Evolutionary conservation across 1,140 invertebrate genomes (phyloP).

Genomic region (Calycopis cecrops): DNA sequence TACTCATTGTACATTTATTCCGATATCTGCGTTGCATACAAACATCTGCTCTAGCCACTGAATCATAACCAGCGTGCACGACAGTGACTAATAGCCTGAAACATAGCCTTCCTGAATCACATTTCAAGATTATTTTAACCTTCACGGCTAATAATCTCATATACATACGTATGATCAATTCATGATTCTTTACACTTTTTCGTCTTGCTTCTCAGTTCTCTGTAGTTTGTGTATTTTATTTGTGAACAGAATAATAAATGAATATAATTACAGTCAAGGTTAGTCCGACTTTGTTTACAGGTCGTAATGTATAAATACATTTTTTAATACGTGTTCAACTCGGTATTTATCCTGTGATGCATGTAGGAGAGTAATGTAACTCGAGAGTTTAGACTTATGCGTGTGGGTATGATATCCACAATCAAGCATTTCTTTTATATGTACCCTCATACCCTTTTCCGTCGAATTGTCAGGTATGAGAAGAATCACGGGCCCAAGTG

Average conservation of each 20-base stretch:
- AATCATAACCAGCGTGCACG: conserved; percentile 26
- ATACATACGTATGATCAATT: conserved; percentile 48
- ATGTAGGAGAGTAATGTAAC: neutral
- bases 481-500: no score
- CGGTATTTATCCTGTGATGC: conserved; percentile 23
- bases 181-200: conserved; percentile 40
- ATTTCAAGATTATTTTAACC: conserved; percentile 32
- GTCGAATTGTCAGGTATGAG: no score
- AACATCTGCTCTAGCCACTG: conserved; percentile 28
- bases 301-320: conserved; percentile 36
- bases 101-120: conserved; percentile 33
- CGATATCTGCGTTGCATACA: conserved; percentile 22
- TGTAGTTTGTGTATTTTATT: no score
- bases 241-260: conserved; percentile 61
- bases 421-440: no score
- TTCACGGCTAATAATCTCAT: conserved; percentile 41
- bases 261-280: conserved; percentile 60
- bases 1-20: conserved; percentile 27
- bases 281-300: conserved; percentile 64
- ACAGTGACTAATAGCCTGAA: conserved; percentile 25
- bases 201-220: no score
- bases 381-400: neutral
- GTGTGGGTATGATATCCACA: no score
- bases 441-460: no score
- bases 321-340: conserved; percentile 39